Base-by-base conservation (phyloP, 2,888 invertebrate genomes). In the Calliphora vomitoria region DNA sequence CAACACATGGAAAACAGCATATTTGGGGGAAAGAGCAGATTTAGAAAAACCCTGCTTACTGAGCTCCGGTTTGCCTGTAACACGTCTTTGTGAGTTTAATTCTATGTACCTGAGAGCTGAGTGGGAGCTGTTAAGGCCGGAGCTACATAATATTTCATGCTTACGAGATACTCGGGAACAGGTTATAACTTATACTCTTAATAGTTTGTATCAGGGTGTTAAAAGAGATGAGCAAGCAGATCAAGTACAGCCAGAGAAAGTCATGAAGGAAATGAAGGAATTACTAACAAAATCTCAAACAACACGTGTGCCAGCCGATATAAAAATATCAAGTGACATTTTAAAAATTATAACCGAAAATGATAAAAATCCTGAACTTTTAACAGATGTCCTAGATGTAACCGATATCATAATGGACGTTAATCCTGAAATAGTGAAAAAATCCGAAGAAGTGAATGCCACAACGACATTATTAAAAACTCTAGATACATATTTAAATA, bases 291-390 rank as follows among this genome's bases (percentile, higher is more conserved):
- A 4, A 4, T 15, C 60, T 0, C 4, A 79, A 18, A 66, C 64
- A 0, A n/a, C 69, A 4, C 87, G 84, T 8, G n/a, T 82, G 25
- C 72, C 87, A 62, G 78, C 84, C 1, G 87, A 87, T 75, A 78
- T 87, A 3, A 81, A 78, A 74, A 60, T 85, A 25, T 55, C 87
- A 5, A 74, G 62, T 35, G 75, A 85, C 8, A 87, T 87, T 13
- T 13, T 87, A 5, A 53, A 78, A 62, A 53, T 78, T 6, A 41
- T 85, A 35, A 78, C 81, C 1, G 8, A 53, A 25, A 18, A 68
- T 4, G 31, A 74, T 6, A 53, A 4, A 35, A 64, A 41, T 38
- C 44, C 66, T 3, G 58, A 74, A 0, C 5, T 87, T 11, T 1
- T 85, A 10, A 15, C 35, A 4, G 20, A 47, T n/a, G 53, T 85